These are phyloP conservation scores for Carposina sasakii DNA, from an alignment of 1,140 invertebrate species.

Conservation along the genomic window DNA sequence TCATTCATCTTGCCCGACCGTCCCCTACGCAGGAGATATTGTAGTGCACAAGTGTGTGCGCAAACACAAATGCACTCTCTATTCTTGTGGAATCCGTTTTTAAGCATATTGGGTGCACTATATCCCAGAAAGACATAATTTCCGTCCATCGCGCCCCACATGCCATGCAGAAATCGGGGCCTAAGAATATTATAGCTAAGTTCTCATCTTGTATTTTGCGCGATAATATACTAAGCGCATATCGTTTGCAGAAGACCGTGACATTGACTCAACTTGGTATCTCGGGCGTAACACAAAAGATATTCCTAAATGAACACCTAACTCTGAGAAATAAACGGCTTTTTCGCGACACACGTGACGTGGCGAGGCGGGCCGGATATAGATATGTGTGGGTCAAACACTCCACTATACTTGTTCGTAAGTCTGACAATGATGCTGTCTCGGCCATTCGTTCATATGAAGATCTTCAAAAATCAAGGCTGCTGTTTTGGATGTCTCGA, in stretches of 20 bases:
- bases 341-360: neutral
- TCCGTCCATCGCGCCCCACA: neutral
- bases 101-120: neutral
- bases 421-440: neutral
- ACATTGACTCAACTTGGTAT: slow-evolving; percentile 1
- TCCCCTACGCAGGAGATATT: too few relatives aligned
- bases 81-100: neutral
- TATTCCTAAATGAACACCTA: slow-evolving; percentile 1
- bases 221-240: neutral
- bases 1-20: neutral
- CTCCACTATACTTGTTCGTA: neutral
- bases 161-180: neutral
- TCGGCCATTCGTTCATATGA: neutral
- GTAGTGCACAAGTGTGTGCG: too few relatives aligned
- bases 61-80: too few relatives aligned
- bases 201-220: neutral
- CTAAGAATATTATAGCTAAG: neutral
- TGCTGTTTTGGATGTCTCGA: too few relatives aligned
- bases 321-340: neutral
- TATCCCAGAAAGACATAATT: neutral
- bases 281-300: neutral
- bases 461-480: neutral
- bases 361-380: neutral
- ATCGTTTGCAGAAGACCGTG: neutral
- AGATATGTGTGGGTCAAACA: neutral